Evolutionary conservation across 2,797 vertebrate genomes (phyloP).

Genomic region (Pelodytes ibericus): DNA sequence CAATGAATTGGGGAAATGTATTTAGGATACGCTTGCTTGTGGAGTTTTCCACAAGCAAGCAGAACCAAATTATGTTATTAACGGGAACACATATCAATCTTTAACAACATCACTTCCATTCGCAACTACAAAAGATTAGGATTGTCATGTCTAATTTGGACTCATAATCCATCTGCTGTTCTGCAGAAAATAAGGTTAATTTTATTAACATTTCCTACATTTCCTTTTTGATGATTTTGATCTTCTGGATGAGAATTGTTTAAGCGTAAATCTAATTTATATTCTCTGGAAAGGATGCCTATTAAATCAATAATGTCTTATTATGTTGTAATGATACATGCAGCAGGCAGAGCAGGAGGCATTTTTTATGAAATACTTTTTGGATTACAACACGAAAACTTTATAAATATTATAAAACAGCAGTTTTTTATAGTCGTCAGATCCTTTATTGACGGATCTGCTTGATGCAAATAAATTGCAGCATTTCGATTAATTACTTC

Average conservation of each 20-base stretch:
- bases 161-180: background rate
- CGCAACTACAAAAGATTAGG: background rate
- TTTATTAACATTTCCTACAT: background rate
- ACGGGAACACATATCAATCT: background rate
- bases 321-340: background rate
- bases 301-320: background rate
- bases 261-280: background rate
- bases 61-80: background rate
- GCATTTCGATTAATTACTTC: too few relatives aligned
- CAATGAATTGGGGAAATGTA: too few relatives aligned
- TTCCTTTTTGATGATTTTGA: background rate
- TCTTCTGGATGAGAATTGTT: background rate
- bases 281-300: background rate
- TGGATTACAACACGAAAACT: background rate
- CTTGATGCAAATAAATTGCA: too few relatives aligned
- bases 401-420: background rate
- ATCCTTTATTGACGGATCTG: too few relatives aligned
- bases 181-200: background rate
- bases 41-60: too few relatives aligned
- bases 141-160: background rate
- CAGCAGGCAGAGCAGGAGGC: background rate
- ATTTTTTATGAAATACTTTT: background rate
- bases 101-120: background rate
- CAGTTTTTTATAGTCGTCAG: background rate
- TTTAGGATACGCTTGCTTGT: too few relatives aligned